Evolutionary conservation across 2,113 vertebrate genomes (phyloP).

Genomic region (Gasterosteus nipponicus): DNA sequence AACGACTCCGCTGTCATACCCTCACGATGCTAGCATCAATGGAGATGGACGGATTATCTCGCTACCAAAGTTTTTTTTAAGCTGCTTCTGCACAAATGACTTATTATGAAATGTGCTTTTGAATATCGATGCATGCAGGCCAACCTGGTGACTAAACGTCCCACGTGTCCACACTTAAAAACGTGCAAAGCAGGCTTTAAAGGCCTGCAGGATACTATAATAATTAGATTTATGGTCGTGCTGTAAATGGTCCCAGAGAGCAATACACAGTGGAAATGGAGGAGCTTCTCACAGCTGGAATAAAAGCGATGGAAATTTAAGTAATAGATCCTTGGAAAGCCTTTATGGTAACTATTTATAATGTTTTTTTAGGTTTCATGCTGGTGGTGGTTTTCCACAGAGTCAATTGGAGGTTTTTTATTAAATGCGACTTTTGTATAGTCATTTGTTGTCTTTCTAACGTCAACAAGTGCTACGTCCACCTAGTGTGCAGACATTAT

Average conservation of each 20-base stretch:
- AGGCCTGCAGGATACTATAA: neutral
- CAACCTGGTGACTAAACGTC: neutral
- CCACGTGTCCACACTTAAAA: neutral
- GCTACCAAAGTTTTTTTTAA: neutral
- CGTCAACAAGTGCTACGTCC: neutral
- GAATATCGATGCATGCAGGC: neutral
- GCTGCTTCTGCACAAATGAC: neutral
- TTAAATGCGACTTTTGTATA: slow-evolving; percentile 1
- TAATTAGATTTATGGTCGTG: slow-evolving; percentile 17
- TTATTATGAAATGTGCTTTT: neutral
- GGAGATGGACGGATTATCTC: slow-evolving; percentile 7
- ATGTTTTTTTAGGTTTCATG: neutral
- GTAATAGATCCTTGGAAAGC: slow-evolving; percentile 1
- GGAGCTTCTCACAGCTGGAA: slow-evolving; percentile 21
- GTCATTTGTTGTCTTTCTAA: slow-evolving; percentile 2
- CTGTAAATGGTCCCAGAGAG: slow-evolving; percentile 12
- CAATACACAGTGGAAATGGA: slow-evolving; percentile 7
- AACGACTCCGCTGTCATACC: slow-evolving; percentile 28
- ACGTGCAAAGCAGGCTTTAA: neutral
- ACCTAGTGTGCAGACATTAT: neutral
- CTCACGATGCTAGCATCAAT: slow-evolving; percentile 33
- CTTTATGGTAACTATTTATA: slow-evolving; percentile 1
- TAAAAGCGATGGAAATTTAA: slow-evolving; percentile 9
- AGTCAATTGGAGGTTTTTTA: neutral
- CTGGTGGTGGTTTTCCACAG: neutral